Base-by-base conservation (phyloP, 2,113 vertebrate genomes). In the Uria aalge region DNA sequence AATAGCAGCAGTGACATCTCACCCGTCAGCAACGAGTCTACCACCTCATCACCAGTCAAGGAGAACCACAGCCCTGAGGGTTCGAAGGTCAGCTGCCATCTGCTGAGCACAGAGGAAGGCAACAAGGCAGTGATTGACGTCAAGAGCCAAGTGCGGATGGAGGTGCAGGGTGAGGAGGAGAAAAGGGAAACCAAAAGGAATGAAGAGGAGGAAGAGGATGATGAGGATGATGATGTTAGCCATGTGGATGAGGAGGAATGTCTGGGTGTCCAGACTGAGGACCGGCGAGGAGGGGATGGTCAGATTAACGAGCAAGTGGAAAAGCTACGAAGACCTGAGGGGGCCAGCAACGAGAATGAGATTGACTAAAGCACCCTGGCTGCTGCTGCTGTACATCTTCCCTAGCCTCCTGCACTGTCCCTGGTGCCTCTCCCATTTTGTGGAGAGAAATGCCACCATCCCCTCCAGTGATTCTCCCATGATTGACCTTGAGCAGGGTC, bases 1-100 rank as follows among this genome's bases (percentile, higher is more conserved):
- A 99, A 99, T 97, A 99, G 99, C 98, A 99, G 99, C 98, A 99
- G 99, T 3, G 99, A 99, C 98, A 99, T 99, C 98, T 99, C 99
- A 0, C 99, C 99, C 0, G 99, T 99, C 96, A 99, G 99, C 97
- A 99, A 99, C 0, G 99, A 99, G 97, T 99, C 99, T 0, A 79
- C 97, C 47, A 97, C 98, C 22, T 98, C 99, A 1, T 99, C 99
- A 2, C 99, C 99, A 0, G 84, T 98, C 84, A 99, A 99, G 97
- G 99, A 99, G 80, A 98, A 95, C 96, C 99, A 99, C 96, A 98
- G 98, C 81, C 98, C 98, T 1, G 99, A 99, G 97, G 98, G 98
- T 55, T 91, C 97, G 2, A 98, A 96, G 55, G 97, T 93, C 26
- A 68, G 98, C 72, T 97, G 98, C 73, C 98, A 98, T 62, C 94